Conservation (phyloP, 2,888 invertebrate genomes). For the Danaus chrysippus region DNA sequence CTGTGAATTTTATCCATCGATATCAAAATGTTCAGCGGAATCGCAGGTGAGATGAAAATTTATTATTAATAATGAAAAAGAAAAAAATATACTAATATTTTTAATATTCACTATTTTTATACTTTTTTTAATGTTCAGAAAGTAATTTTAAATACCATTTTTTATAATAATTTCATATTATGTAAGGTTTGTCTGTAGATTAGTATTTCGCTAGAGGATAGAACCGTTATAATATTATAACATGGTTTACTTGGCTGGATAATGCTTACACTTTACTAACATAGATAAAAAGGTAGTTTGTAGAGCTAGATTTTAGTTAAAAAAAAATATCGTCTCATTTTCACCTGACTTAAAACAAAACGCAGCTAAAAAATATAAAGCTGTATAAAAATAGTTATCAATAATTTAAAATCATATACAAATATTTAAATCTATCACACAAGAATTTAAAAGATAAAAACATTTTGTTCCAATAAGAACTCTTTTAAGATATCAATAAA, state of each 20-base stretch:
- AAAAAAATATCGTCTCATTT: neutral
- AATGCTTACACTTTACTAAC: neutral
- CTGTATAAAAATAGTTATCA: no score
- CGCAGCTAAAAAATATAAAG: no score
- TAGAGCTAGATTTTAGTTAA: neutral
- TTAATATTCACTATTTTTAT: neutral
- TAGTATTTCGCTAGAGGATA: neutral
- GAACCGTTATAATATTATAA: neutral
- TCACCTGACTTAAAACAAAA: no score
- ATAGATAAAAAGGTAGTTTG: neutral
- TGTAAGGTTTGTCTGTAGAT: neutral
- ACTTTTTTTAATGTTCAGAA: neutral
- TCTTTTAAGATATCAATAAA: no score
- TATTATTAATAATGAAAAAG: neutral
- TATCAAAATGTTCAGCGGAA: slow-evolving; percentile 70
- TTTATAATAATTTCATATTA: neutral
- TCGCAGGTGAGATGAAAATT: slow-evolving; percentile 56
- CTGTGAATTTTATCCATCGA: slow-evolving; percentile 3
- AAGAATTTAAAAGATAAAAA: no score
- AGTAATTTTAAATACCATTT: neutral
- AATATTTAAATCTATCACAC: no score
- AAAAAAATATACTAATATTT: neutral
- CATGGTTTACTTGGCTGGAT: neutral
- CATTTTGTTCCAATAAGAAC: no score
- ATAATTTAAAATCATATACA: no score